Conservation (phyloP, 2,113 vertebrate genomes). For the Noctilio leporinus region DNA sequence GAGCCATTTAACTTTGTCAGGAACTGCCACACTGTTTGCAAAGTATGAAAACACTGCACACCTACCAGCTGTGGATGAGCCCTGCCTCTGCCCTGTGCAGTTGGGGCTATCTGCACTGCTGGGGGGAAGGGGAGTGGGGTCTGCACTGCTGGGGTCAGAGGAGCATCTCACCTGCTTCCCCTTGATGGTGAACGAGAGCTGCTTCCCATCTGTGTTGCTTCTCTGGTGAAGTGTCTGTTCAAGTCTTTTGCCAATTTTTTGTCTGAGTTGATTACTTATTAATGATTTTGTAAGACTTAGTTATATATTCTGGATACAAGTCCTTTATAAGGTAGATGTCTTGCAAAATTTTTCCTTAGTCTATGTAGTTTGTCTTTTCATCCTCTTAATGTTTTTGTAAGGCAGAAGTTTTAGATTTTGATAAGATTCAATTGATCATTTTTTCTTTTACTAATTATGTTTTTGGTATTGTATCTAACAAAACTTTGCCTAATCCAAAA, state of each 20-base stretch:
- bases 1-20: neutral
- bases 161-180: neutral
- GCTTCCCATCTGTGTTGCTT: neutral
- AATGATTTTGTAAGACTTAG: neutral
- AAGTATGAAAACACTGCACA: too few relatives aligned
- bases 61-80: neutral
- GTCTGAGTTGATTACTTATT: neutral
- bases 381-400: neutral
- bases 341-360: neutral
- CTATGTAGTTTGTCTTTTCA: neutral
- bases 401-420: neutral
- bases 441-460: neutral
- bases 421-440: neutral
- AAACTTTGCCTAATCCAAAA: neutral
- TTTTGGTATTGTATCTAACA: neutral
- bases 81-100: too few relatives aligned
- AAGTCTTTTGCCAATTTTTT: neutral
- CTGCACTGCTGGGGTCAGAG: accelerated
- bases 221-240: neutral
- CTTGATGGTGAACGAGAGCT: neutral
- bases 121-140: neutral
- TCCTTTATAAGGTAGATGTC: neutral
- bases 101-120: too few relatives aligned
- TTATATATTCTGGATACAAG: neutral
- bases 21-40: neutral